Evolutionary conservation across 2,797 vertebrate species (phyloP).

Genomic region (Schizopygopsis pylzovi): DNA sequence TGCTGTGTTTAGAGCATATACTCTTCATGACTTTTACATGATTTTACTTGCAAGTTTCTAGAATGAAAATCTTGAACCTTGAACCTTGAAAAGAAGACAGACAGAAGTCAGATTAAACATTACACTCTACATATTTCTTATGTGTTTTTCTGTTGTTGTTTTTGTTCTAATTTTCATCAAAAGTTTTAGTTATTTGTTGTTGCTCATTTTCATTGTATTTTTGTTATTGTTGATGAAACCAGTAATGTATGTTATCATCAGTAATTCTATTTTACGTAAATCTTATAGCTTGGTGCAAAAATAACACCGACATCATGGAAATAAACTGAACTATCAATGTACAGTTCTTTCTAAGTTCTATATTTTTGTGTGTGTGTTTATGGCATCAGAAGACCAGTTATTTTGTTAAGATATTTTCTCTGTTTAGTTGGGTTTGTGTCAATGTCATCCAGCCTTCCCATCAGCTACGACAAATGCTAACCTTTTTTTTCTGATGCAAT

Average conservation of each 20-base stretch:
- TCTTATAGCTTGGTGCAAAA: not conserved
- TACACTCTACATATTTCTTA: not conserved
- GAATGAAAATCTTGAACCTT: not conserved
- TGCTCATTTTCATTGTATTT: not conserved
- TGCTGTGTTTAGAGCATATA: not conserved
- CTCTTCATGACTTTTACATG: not conserved
- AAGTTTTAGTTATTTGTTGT: not conserved
- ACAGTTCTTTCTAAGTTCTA: not conserved
- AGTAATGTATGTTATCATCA: not conserved
- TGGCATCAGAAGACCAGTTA: not conserved
- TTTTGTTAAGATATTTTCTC: constrained; percentile 9
- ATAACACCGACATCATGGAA: not conserved
- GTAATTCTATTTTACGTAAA: not conserved
- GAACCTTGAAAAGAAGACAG: not conserved
- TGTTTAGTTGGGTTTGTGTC: constrained; percentile 20
- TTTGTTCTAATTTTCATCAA: not conserved
- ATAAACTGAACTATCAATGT: not conserved
- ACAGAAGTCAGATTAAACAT: not conserved
- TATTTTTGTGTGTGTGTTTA: constrained; percentile 3
- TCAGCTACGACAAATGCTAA: not conserved
- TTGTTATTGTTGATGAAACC: not conserved
- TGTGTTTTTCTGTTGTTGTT: not conserved
- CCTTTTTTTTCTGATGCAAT: not conserved
- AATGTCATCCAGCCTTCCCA: not conserved
- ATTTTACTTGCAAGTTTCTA: not conserved